Percentiles rank a stretch among this genome's conserved stretches.
Evolutionary conservation across 2,113 vertebrate genomes (phyloP).

Genomic region (Otis tarda): DNA sequence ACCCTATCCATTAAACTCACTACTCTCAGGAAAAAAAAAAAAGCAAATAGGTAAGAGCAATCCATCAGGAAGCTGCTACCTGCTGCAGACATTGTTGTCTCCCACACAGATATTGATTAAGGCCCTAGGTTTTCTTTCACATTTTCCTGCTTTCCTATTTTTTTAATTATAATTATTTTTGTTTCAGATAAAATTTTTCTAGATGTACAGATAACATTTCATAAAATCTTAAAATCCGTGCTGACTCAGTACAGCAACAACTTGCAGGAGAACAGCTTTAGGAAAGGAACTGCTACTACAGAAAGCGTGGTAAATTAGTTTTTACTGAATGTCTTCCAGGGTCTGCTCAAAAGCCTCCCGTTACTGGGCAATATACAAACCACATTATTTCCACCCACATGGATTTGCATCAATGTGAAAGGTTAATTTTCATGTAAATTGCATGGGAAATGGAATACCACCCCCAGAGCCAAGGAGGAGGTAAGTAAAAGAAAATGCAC

Average conservation of each 20-base stretch:
- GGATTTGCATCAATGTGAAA: background rate
- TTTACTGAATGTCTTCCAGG: background rate
- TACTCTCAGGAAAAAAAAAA: background rate
- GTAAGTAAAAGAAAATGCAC: background rate
- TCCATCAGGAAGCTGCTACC: background rate
- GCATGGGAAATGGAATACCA: background rate
- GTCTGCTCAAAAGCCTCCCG: background rate
- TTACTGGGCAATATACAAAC: background rate
- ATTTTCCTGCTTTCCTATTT: background rate
- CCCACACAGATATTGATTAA: background rate
- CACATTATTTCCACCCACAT: background rate
- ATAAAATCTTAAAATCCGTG: background rate
- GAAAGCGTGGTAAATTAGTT: background rate
- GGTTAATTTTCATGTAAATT: slow-evolving; percentile 51
- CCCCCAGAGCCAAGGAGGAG: background rate
- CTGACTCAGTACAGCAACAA: background rate
- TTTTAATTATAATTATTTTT: background rate
- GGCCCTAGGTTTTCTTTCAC: background rate
- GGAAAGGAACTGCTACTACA: background rate
- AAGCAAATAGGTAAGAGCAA: background rate
- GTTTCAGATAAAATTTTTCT: background rate
- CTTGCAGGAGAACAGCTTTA: background rate
- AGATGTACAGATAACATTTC: background rate
- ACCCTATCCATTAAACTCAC: background rate
- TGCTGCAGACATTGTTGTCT: background rate